Evolutionary conservation across 2,797 vertebrate species (phyloP), one percentile per base, ranked within the genome.

Genomic region (Liparis tanakae): DNA sequence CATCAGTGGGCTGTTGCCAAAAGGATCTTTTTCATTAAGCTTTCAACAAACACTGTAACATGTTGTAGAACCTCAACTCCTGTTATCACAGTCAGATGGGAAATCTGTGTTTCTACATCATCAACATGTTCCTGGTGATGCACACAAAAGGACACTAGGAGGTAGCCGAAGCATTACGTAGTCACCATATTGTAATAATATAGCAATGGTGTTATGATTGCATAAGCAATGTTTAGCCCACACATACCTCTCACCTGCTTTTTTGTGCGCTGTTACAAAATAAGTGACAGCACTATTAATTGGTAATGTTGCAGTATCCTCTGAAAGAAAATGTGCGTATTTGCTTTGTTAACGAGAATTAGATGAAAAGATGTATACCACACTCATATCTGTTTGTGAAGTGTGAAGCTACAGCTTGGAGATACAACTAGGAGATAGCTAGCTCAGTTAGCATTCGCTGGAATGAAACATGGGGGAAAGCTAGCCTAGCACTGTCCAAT

Each of bases 1-100:
- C 71, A 78, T 70, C 75, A 44, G 51, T 73, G 67, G 39, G 55
- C 33, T 56, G 74, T 17, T 85, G 81, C 82, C 86, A 88, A 64
- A 79, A 13, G 65, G 25, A 30, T 30, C 25, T 30, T 30, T 30
- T 2, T 53, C 14, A 55, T n/a, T 7, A 53, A 7, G 33, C 13
- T 54, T 18, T 44, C 14, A 61, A 56, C 12, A 41, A 9, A 4
- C 22, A 56, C 6, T 25, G 7, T 18, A 43, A 57, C 12, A 9
- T 17, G 10, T 44, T 41, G 3, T 15, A 7, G 18, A 53, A 18
- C 34, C 43, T 25, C 34, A 34, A 22, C 3, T 12, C 22, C 10
- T 43, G 43, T 44, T 37, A 53, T 0, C 0, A 62, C 12, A 34
- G 57, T 46, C 48, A 17, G 8, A 58, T 36, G 14, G 15, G 30